Evolutionary conservation across 1,140 invertebrate species (phyloP), one percentile per base, ranked within the genome.

Genomic region (Cotesia glomerata): DNA sequence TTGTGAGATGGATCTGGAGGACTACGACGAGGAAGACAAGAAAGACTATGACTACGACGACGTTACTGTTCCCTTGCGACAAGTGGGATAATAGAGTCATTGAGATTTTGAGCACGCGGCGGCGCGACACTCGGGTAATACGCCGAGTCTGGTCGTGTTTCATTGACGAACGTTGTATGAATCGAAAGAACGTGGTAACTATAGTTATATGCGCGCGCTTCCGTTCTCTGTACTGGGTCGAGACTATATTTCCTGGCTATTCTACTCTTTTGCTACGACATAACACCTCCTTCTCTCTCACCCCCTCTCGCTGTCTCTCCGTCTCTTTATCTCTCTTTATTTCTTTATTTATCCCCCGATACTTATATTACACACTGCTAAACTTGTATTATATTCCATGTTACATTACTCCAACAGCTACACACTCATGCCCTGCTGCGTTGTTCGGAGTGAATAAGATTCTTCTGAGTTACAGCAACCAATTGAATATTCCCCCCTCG

Each of bases 1-100:
- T 26, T 26, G 26, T 26, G 26, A 26, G 26, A 26, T 65, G 34
- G 11, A 16, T 45, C 39, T 65, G 35, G 26, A 45, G 4, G n/a
- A 18, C 36, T 36, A 64, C 11, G 45, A 64, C 4, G 36, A 39
- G 45, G 13, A 45, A 64, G 45, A 45, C 39, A 11, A 45, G 11
- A 11, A 45, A 9, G 39, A 45, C 39, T 45, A 45, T 11, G 39
- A 45, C 39, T 7, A 45, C 39, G 49, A 56, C 65, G 65, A 36
- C 26, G 18, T 52, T 11, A 26, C 34, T 32, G 65, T 35, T 62
- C 49, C 59, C 45, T 62, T 62, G 56, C 61, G 69, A 71, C 69
- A 71, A 71, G 69, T 71, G 69, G 69, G 32, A 71, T 63, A 63
- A 71, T 71, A 51, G 69, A 71, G 69, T 71, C 69, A 71, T 71